Evolutionary conservation across 2,797 vertebrate genomes (phyloP), one percentile per base, ranked within the genome.

Genomic region (Sebastes paucispinis): DNA sequence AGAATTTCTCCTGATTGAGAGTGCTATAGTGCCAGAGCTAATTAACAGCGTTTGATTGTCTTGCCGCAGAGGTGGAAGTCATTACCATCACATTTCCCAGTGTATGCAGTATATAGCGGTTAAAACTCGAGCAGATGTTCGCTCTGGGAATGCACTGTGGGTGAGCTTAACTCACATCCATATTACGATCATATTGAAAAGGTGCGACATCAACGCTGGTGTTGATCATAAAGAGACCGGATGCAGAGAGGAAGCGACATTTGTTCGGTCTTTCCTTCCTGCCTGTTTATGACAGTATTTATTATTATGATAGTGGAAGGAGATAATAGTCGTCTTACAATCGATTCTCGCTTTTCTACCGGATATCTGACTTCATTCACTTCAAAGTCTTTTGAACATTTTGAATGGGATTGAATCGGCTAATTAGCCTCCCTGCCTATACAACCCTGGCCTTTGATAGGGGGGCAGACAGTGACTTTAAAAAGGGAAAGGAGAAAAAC

Each of bases 31-130:
- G 88, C 70, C 92, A 90, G 81, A 82, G 80, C 82, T 92, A 92
- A 93, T 93, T 93, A 91, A 87, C 89, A 79, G 71, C 16, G 10
- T 89, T 88, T 91, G 90, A 93, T 91, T 93, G 90, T 91, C 79
- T 85, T 79, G 82, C 84, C 5, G 79, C 89, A 85, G 89, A 93
- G 89, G 86, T 89, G 89, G 81, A 87, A 92, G 86, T 93, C 83
- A 87, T 93, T 89, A 92, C 83, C 73, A 69, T 87, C 82, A 72
- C 57, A 70, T 76, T 85, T 88, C 66, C 75, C 69, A 36, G 81
- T 65, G 43, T 75, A 77, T 65, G 87, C 79, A 74, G 69, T 88
- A 78, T 57, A 67, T 24, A 69, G 73, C 8, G 24, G 54, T 69
- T 75, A 10, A 84, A 81, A 82, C 66, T 79, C 47, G 3, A 47